Percentiles rank a stretch among this genome's conserved stretches.
Evolutionary conservation across 2,797 vertebrate genomes (phyloP).

Genomic region (Pseudochromis fuscus): DNA sequence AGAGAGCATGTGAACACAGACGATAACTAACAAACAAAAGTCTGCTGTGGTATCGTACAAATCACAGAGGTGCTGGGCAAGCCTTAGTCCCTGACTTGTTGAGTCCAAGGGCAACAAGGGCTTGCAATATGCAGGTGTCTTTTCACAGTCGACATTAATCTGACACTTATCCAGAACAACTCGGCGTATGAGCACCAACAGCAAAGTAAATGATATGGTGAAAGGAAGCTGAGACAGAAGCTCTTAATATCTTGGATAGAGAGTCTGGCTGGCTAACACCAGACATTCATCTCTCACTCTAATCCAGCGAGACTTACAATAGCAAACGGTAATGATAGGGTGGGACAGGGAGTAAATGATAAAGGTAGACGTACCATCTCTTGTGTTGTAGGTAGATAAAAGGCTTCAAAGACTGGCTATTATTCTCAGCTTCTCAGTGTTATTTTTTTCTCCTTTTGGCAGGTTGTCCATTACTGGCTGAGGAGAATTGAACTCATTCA

Average conservation of each 20-base stretch:
- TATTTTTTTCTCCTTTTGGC: slow-evolving; percentile 25
- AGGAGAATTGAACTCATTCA: slow-evolving; percentile 11
- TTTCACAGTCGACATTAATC: slow-evolving; percentile 50
- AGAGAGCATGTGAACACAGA: slow-evolving; percentile 7
- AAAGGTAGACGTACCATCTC: slow-evolving; percentile 31
- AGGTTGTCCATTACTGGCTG: slow-evolving; percentile 35
- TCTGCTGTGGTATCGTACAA: not conserved
- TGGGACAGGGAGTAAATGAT: slow-evolving; percentile 38
- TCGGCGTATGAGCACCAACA: slow-evolving; percentile 33
- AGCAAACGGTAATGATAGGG: slow-evolving; percentile 38
- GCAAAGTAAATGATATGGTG: slow-evolving; percentile 33
- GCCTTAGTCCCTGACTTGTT: not conserved
- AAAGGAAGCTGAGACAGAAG: slow-evolving; percentile 45
- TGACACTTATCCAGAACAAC: slow-evolving; percentile 53
- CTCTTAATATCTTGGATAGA: slow-evolving; percentile 47
- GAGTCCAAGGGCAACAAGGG: slow-evolving; percentile 8
- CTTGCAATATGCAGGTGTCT: slow-evolving; percentile 27
- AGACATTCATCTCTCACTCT: slow-evolving; percentile 52
- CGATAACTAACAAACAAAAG: not conserved
- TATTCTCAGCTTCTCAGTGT: slow-evolving; percentile 19
- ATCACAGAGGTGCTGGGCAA: slow-evolving; percentile 1
- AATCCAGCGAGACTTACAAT: slow-evolving; percentile 55
- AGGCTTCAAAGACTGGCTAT: slow-evolving; percentile 30
- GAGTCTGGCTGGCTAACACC: slow-evolving; percentile 13
- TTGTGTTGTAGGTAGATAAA: slow-evolving; percentile 38